Evolutionary conservation across 1,140 invertebrate genomes (phyloP).

Genomic region (Latrodectus geometricus): DNA sequence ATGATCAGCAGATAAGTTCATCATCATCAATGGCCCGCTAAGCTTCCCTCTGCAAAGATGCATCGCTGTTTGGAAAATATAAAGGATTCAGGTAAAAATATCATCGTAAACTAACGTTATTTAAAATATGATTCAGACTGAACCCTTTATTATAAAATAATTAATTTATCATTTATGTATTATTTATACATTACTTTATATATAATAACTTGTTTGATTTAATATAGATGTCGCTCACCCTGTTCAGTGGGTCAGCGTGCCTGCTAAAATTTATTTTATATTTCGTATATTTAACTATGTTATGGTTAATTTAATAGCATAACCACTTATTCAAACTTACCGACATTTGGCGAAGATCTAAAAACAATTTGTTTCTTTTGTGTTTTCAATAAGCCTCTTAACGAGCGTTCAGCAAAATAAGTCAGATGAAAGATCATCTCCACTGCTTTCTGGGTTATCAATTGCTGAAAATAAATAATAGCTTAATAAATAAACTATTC

Average conservation of each 20-base stretch:
- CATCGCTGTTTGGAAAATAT: background rate
- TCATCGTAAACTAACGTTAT: too few species aligned
- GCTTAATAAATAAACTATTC: too few species aligned
- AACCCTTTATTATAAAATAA: too few species aligned
- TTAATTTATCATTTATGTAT: too few species aligned
- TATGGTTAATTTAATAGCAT: background rate
- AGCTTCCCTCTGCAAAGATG: constrained; percentile 44
- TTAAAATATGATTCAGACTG: too few species aligned
- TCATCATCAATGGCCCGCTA: constrained; percentile 1
- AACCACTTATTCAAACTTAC: constrained; percentile 14
- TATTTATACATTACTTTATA: too few species aligned
- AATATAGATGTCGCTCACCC: too few species aligned
- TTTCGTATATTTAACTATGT: too few species aligned
- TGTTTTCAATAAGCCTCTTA: constrained; percentile 44
- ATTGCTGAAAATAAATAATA: constrained; percentile 27
- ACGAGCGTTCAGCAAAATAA: constrained; percentile 38
- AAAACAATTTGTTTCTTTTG: constrained; percentile 50
- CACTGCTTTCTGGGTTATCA: constrained; percentile 48
- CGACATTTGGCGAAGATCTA: constrained; percentile 42
- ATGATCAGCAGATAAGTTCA: constrained; percentile 26
- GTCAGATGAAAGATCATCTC: constrained; percentile 44
- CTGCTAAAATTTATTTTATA: too few species aligned
- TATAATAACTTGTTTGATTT: too few species aligned
- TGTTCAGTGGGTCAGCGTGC: too few species aligned
- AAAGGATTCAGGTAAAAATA: background rate